Evolutionary conservation across 2,113 vertebrate genomes (phyloP), one percentile per base, ranked within the genome.

Genomic region (Urocitellus parryii): DNA sequence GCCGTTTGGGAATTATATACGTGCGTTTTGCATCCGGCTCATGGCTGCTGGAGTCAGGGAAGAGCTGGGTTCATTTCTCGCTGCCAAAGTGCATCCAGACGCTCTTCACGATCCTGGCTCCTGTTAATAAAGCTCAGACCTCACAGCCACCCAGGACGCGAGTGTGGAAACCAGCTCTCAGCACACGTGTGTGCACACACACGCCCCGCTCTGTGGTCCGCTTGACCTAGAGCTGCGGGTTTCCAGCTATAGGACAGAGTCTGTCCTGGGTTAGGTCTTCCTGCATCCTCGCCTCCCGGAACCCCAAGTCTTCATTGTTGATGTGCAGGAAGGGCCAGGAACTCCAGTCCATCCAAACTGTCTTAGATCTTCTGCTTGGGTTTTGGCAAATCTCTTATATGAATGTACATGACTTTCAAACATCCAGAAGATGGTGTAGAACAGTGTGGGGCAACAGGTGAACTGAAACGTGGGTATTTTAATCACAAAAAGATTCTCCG

Each of bases 101-200:
- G 39, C 0, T 18, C 90, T 88, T 88, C 39, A 0, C 3, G 25
- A 0, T 2, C 79, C 95, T 86, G 53, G 8, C 25, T 58, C 42
- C 70, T 51, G n/a, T 39, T 70, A 12, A 51, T 29, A 32, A 29
- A n/a, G 74, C 13, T 18, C 39, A 78, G 68, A 24, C 24, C 48
- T 1, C 72, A 37, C 0, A 1, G 10, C 24, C 11, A n/a, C 32
- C 1, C 12, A 3, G 70, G 7, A 63, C 9, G 1, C 0, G 14
- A n/a, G 45, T 9, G n/a, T 32, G 27, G n/a, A 18, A 39, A 17
- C 16, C 3, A 4, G 45, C 32, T 32, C 42, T 65, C 17, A 13
- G 11, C 17, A 32, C n/a, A 5, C 8, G 2, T 0, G 5, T 0
- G 1, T 1, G 24, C 7, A 4, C 32, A 0, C 0, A 3, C 4